A percentile compares a stretch with the other conserved stretches of the same genome.
phyloP scores from a whole-genome alignment of 2,888 invertebrate species.

The Linnaemya vulpina region DNA sequence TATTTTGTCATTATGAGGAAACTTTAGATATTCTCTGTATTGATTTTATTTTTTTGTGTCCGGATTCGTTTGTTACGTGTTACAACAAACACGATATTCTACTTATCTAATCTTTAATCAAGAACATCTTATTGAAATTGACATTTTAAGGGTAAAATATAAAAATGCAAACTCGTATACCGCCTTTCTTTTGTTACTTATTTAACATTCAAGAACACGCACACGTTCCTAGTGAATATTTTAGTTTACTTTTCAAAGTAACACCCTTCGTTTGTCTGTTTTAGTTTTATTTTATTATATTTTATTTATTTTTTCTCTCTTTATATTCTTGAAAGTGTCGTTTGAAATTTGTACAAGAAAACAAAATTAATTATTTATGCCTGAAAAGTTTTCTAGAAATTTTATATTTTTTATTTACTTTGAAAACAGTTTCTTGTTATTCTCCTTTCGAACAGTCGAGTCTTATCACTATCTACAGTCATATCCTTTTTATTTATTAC shows the following conservation, averaged over 20 bases:
- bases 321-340: slow-evolving; percentile 12
- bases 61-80: background rate
- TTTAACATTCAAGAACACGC: slow-evolving; percentile 34
- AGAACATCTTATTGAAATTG: slow-evolving; percentile 48
- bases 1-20: background rate
- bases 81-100: slow-evolving; percentile 27
- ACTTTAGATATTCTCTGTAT: background rate
- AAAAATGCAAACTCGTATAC: slow-evolving; percentile 35
- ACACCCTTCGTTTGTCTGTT: slow-evolving; percentile 29
- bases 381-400: slow-evolving; percentile 44
- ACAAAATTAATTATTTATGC: slow-evolving; percentile 62
- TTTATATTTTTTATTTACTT: slow-evolving; percentile 9
- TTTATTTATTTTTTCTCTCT: background rate
- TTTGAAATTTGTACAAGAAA: slow-evolving; percentile 45
- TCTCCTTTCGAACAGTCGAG: background rate
- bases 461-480: slow-evolving; percentile 27
- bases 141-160: slow-evolving; percentile 46
- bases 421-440: slow-evolving; percentile 29
- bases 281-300: background rate
- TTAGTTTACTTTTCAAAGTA: slow-evolving; percentile 40
- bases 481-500: slow-evolving; percentile 44
- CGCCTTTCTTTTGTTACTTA: slow-evolving; percentile 4
- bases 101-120: slow-evolving; percentile 40
- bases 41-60: background rate
- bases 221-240: slow-evolving; percentile 10